phyloP scores from a whole-genome alignment of 2,113 vertebrate species.

The Microcebus lehilahytsara region DNA sequence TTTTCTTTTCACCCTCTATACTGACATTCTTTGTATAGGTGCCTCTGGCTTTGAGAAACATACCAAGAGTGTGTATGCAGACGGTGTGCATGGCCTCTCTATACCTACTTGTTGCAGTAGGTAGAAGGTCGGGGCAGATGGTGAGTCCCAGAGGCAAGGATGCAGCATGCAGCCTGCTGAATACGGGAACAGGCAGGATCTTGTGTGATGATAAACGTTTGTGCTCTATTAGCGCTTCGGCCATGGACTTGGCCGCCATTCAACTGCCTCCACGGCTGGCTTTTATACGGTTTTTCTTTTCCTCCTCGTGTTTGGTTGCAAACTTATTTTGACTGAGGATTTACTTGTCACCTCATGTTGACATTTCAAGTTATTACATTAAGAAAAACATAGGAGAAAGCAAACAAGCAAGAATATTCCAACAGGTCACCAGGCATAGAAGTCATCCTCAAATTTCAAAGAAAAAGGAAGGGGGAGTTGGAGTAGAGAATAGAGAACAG shows the following conservation, averaged over 20 bases:
- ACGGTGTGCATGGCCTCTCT: neutral
- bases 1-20: neutral
- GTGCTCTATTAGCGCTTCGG: neutral
- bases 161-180: neutral
- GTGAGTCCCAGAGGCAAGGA: neutral
- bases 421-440: constrained; percentile 49
- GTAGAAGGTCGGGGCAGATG: neutral
- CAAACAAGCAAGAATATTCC: constrained; percentile 66
- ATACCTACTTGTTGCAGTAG: neutral
- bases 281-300: neutral
- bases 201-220: neutral
- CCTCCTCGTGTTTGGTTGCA: constrained; percentile 33
- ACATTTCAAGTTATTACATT: constrained; percentile 76
- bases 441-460: constrained; percentile 58
- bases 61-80: neutral
- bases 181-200: neutral
- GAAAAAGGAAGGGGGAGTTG: neutral
- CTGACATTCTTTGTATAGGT: neutral
- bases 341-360: constrained; percentile 71
- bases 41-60: neutral
- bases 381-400: constrained; percentile 73
- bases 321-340: constrained; percentile 73
- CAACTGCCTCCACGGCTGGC: neutral
- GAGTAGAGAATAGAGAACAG: constrained; percentile 31
- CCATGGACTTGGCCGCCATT: neutral